Evolutionary conservation across 2,113 vertebrate species (phyloP), one percentile per base, ranked within the genome.

Genomic region (Macrotis lagotis): DNA sequence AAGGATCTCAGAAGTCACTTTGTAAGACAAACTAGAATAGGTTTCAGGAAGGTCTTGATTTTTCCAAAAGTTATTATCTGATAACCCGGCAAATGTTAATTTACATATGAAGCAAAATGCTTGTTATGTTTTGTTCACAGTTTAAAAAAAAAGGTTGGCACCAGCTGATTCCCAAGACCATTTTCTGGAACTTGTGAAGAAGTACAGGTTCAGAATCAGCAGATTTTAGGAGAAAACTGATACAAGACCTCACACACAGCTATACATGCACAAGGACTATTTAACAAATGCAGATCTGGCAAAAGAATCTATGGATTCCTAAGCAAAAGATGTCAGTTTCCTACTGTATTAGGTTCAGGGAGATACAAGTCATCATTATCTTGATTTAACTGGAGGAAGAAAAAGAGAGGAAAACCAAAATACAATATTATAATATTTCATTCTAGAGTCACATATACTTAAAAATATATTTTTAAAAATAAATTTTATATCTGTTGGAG

Each of bases 181-280:
- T 66, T 92, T 90, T 97, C 91, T 94, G 92, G 94, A 96, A 95
- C 90, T 93, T 95, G 95, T 98, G 96, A 97, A 98, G 94, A 95
- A 97, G 74, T 14, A 1, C 49, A 88, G 92, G 93, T 94, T 97
- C 88, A 96, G 96, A 96, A 96, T 92, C 51, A 96, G 96, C 95
- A 96, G 95, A 95, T 92, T 96, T 94, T 93, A 91, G 59, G 53
- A 93, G 91, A 93, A 95, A 96, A 91, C 53, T 96, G 24, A 49
- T 50, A 96, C 90, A 25, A 52, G 92, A 96, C 93, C 93, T 51
- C 2, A 94, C 9, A 11, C 37, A 1, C 0, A 50, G 94, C 37
- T 94, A 91, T 74, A 88, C 0, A 11, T 49, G 88, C 92, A 95
- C 55, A n/a, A 31, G 90, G 51, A 44, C 90, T 94, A 24, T 7